Evolutionary conservation across 2,113 vertebrate species (phyloP).

Genomic region (Macquaria australasica): DNA sequence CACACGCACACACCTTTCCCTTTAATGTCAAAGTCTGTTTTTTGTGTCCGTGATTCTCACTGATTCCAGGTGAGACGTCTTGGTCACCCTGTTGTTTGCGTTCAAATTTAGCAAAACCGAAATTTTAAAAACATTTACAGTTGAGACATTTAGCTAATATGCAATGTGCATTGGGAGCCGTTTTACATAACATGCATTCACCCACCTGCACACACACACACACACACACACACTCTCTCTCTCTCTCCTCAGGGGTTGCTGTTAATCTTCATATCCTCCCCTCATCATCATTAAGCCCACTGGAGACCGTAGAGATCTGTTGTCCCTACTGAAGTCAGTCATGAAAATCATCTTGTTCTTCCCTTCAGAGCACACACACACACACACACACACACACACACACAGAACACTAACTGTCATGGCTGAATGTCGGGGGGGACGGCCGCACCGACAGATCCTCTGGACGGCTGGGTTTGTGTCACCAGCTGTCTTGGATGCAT

Average conservation of each 20-base stretch:
- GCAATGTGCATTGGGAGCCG: background rate
- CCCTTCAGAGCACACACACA: background rate
- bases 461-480: slow-evolving; percentile 27
- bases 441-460: background rate
- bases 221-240: slow-evolving; percentile 6
- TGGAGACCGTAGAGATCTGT: slow-evolving; percentile 4
- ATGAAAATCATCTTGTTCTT: slow-evolving; percentile 11
- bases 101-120: background rate
- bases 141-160: background rate
- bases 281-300: slow-evolving; percentile 34
- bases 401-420: background rate
- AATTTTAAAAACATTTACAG: background rate
- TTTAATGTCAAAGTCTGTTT: background rate
- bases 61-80: background rate
- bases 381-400: slow-evolving; percentile 2
- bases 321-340: slow-evolving; percentile 14
- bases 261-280: slow-evolving; percentile 30
- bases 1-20: background rate
- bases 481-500: slow-evolving; percentile 52
- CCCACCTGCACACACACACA: background rate
- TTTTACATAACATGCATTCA: background rate
- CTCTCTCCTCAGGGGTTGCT: slow-evolving; percentile 12
- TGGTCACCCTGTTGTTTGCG: background rate
- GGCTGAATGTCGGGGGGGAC: background rate
- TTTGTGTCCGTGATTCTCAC: background rate